A percentile compares a stretch with the other conserved stretches of the same genome.
Evolutionary conservation across 2,888 invertebrate genomes (phyloP).

Genomic region (Drosophila helvetica): DNA sequence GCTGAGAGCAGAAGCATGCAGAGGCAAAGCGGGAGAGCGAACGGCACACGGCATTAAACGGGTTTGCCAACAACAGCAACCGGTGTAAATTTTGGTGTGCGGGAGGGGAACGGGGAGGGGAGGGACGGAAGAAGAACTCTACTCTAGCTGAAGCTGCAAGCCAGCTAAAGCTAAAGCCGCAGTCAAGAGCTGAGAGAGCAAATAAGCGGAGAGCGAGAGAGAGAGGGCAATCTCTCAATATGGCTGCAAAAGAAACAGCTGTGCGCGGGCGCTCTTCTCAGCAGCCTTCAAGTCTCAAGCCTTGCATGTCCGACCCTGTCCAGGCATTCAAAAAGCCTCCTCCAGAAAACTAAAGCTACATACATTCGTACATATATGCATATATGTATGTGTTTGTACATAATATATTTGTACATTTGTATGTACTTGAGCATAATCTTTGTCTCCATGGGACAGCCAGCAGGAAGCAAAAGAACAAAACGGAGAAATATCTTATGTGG

Average conservation of each 20-base stretch:
- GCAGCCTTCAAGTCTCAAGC: not conserved
- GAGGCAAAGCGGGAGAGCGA: conserved; percentile 25
- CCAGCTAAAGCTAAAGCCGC: conserved; percentile 5
- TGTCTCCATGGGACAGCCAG: conserved; percentile 20
- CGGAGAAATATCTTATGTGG: conserved; percentile 35
- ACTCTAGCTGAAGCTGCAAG: conserved; percentile 6
- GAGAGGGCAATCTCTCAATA: conserved; percentile 33
- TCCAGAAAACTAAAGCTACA: conserved; percentile 2
- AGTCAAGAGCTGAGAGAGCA: not conserved
- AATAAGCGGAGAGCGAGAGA: not conserved
- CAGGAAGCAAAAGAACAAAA: conserved; percentile 34
- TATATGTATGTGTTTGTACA: not conserved
- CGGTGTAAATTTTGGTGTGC: not conserved
- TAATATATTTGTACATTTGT: conserved; percentile 6
- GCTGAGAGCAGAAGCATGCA: conserved; percentile 13
- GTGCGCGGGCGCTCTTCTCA: conserved; percentile 7
- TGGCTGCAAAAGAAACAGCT: conserved; percentile 43
- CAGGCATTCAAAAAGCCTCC: conserved; percentile 20
- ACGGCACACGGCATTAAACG: conserved; percentile 38
- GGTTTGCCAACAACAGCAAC: conserved; percentile 34
- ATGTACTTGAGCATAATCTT: conserved; percentile 8
- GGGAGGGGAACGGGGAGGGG: not conserved
- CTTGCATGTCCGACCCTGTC: conserved; percentile 13
- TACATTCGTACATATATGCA: conserved; percentile 9
- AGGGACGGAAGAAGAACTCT: conserved; percentile 10